A percentile compares a stretch with the other conserved stretches of the same genome.
These are phyloP conservation scores for Ochotona curzoniae DNA, from an alignment of 2,113 vertebrate genomes.

Conservation along the genomic window DNA sequence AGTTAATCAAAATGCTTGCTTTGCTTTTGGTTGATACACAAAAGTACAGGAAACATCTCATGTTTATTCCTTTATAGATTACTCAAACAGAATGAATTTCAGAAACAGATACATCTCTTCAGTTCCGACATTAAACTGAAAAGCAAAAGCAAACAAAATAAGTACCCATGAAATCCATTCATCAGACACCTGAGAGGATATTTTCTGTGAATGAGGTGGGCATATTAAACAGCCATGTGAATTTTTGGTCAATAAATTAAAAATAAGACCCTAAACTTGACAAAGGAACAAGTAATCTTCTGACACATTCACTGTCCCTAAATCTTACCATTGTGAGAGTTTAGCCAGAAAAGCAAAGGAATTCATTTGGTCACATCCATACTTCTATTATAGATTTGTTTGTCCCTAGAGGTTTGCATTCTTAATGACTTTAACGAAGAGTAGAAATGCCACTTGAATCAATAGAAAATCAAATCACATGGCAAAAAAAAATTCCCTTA, in stretches of 20 bases:
- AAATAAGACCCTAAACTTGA: neutral
- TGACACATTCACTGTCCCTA: no score
- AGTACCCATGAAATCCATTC: neutral
- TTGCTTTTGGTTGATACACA: neutral
- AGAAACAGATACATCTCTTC: neutral
- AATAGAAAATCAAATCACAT: neutral
- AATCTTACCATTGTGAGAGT: neutral
- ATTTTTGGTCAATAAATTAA: slow-evolving; percentile 3
- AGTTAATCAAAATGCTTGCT: slow-evolving; percentile 23
- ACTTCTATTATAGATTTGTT: neutral
- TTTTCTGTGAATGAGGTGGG: neutral
- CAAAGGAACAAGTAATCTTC: neutral
- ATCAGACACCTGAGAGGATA: neutral
- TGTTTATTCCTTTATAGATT: neutral
- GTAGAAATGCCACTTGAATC: neutral
- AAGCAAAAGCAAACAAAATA: neutral
- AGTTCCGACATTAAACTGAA: neutral
- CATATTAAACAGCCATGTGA: neutral
- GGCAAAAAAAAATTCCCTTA: neutral
- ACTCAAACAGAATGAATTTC: neutral
- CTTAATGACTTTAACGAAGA: neutral
- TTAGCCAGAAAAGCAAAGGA: neutral
- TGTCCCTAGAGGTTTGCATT: neutral
- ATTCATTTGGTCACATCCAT: neutral
- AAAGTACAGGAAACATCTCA: neutral